Percentiles rank a stretch among this genome's conserved stretches.
These are phyloP conservation scores for Sphaeridia pumilis DNA, from an alignment of 2,888 invertebrate species.

Conservation along the genomic window DNA sequence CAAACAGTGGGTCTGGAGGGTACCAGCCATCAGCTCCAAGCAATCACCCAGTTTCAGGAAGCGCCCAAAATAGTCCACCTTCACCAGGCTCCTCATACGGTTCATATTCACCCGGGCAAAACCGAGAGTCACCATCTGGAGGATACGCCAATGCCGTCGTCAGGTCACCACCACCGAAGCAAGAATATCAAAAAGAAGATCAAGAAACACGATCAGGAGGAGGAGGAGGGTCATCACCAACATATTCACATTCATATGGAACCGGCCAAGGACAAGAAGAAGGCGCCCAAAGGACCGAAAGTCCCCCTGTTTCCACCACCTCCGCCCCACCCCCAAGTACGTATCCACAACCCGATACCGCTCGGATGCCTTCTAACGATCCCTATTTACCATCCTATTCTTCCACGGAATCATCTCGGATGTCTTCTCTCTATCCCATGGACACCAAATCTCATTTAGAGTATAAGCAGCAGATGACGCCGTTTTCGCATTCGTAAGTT, in stretches of 20 bases:
- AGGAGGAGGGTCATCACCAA: neutral
- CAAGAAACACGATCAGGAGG: neutral
- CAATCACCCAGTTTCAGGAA: slow-evolving; percentile 2
- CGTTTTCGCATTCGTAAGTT: slow-evolving; percentile 9
- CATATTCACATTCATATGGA: slow-evolving; percentile 9
- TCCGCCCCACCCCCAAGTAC: slow-evolving; percentile 8
- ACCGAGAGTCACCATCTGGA: neutral
- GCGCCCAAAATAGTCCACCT: neutral
- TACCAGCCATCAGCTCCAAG: neutral
- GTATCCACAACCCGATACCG: slow-evolving; percentile 31
- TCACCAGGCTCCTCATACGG: slow-evolving; percentile 4
- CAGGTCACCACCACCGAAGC: neutral
- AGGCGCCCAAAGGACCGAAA: slow-evolving; percentile 1
- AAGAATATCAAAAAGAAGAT: no score
- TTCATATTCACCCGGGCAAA: slow-evolving; percentile 1
- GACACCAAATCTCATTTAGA: slow-evolving; percentile 29
- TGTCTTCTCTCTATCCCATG: slow-evolving; percentile 33
- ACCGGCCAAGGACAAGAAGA: neutral
- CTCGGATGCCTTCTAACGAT: slow-evolving; percentile 31
- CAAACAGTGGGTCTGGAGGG: neutral
- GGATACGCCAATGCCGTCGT: neutral
- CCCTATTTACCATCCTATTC: slow-evolving; percentile 31
- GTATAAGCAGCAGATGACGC: neutral
- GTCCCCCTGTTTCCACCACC: neutral
- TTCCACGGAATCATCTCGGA: slow-evolving; percentile 29